Conservation (phyloP, 1,140 invertebrate genomes). For the Drosophila bipectinata region DNA sequence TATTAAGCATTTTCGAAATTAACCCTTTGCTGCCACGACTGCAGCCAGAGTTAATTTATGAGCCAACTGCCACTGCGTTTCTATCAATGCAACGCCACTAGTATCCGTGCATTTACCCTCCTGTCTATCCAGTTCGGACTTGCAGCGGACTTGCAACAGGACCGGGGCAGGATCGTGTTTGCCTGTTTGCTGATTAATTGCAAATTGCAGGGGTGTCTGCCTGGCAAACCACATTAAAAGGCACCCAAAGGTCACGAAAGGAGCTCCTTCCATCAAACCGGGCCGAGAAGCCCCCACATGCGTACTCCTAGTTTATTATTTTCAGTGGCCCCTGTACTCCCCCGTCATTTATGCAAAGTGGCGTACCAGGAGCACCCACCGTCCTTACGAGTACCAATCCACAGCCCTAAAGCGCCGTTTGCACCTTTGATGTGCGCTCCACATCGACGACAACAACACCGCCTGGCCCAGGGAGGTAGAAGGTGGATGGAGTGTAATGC, state of each 20-base stretch:
- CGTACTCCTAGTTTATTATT: slow-evolving; percentile 80
- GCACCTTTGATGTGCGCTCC: slow-evolving; percentile 75
- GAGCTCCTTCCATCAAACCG: slow-evolving; percentile 58
- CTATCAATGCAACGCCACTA: slow-evolving; percentile 56
- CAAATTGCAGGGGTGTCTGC: slow-evolving; percentile 79
- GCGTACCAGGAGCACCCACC: slow-evolving; percentile 50
- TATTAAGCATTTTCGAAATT: slow-evolving; percentile 78
- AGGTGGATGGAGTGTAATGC: slow-evolving; percentile 2
- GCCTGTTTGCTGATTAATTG: slow-evolving; percentile 77
- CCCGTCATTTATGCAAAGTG: slow-evolving; percentile 77
- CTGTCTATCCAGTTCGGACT: slow-evolving; percentile 27
- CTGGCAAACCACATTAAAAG: slow-evolving; percentile 77
- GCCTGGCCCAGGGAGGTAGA: neutral
- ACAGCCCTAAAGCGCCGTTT: slow-evolving; percentile 56
- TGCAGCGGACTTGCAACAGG: slow-evolving; percentile 15
- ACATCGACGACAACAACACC: slow-evolving; percentile 54
- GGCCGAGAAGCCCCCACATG: slow-evolving; percentile 35
- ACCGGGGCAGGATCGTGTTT: slow-evolving; percentile 26
- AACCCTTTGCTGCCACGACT: slow-evolving; percentile 49
- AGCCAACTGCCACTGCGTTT: slow-evolving; percentile 28
- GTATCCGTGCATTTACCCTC: slow-evolving; percentile 5
- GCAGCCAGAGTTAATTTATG: slow-evolving; percentile 65
- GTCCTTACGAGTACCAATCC: slow-evolving; percentile 36
- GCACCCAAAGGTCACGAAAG: slow-evolving; percentile 73
- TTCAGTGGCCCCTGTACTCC: slow-evolving; percentile 29